phyloP scores from a whole-genome alignment of 92 coral and sea anemone genomes.

The Paramuricea clavata region DNA sequence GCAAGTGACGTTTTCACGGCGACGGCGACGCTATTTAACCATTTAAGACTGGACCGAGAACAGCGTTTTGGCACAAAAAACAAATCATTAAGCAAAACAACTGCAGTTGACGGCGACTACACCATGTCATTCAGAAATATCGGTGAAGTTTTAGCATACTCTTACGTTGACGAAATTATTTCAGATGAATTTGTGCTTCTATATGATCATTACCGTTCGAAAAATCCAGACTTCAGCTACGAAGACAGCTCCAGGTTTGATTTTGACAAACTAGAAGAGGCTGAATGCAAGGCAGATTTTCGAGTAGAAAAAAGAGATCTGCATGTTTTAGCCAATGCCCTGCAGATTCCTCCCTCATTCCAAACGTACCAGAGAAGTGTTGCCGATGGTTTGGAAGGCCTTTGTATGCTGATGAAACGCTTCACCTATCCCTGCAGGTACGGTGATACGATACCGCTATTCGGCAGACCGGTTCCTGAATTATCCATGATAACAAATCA shows the following conservation, averaged over 20 bases:
- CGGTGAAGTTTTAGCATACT: not conserved
- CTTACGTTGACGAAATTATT: not conserved
- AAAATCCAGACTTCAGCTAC: not conserved
- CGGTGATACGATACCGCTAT: no score
- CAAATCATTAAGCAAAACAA: conserved; percentile 10
- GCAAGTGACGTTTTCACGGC: not conserved
- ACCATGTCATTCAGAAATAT: not conserved
- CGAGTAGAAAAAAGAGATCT: not conserved
- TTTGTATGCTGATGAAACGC: no score
- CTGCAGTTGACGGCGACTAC: not conserved
- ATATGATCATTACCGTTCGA: not conserved
- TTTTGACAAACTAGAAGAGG: conserved; percentile 2
- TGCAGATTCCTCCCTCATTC: not conserved
- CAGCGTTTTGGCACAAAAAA: not conserved
- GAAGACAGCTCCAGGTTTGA: not conserved
- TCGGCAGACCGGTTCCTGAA: conserved; percentile 29
- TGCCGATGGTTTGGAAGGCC: no score
- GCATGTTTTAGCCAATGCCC: not conserved
- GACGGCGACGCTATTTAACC: not conserved
- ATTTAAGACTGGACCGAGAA: not conserved
- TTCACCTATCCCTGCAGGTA: no score
- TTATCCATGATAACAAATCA: not conserved
- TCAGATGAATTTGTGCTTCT: not conserved
- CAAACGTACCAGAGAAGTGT: conserved; percentile 7
- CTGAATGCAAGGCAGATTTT: conserved; percentile 1